A percentile compares a stretch with the other conserved stretches of the same genome.
Evolutionary conservation across 2,888 invertebrate species (phyloP).

Genomic region (Coenonympha glycerion): DNA sequence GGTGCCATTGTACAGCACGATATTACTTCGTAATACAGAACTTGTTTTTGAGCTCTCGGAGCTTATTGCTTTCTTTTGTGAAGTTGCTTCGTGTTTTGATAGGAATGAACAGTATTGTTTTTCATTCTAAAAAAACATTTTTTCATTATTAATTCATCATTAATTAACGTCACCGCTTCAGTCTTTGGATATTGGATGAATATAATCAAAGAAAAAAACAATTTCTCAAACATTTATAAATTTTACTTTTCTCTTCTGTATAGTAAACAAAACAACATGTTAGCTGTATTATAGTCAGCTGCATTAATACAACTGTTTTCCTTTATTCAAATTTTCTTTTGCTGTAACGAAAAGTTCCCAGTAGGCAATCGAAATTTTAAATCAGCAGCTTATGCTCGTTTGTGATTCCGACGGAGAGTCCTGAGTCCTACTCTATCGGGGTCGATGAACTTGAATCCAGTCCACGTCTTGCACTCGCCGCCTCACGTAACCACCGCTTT

Average conservation of each 20-base stretch:
- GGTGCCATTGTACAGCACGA: slow-evolving; percentile 21
- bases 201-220: too few species aligned
- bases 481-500: slow-evolving; percentile 68
- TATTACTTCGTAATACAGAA: slow-evolving; percentile 17
- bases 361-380: slow-evolving; percentile 19
- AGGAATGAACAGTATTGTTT: too few species aligned
- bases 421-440: slow-evolving; percentile 67
- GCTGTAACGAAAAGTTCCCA: slow-evolving; percentile 2
- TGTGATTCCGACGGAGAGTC: slow-evolving; percentile 67
- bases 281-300: neutral
- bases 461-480: slow-evolving; percentile 68
- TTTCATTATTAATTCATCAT: too few species aligned
- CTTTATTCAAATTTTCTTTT: neutral
- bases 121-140: too few species aligned
- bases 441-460: slow-evolving; percentile 69
- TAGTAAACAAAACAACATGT: too few species aligned
- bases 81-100: neutral
- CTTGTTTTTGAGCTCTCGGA: slow-evolving; percentile 21
- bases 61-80: slow-evolving; percentile 14
- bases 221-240: too few species aligned
- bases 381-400: slow-evolving; percentile 35
- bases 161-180: too few species aligned
- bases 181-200: too few species aligned
- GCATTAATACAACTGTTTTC: neutral
- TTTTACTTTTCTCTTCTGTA: too few species aligned